phyloP scores from a whole-genome alignment of 2,113 vertebrate genomes.

The Zosterops lateralis region DNA sequence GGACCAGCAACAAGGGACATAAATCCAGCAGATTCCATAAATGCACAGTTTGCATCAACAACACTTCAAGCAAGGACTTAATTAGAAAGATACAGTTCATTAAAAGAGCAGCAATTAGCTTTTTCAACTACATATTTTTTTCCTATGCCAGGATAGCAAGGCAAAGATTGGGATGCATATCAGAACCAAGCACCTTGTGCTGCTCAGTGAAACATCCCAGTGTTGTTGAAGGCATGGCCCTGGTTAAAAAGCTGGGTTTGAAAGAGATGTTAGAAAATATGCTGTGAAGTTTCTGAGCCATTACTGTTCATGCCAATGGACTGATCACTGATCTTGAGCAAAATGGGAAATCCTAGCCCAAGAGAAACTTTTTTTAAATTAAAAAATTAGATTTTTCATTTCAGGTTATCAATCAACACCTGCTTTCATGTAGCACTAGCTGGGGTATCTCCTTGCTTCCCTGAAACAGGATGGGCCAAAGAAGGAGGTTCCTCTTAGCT shows the following conservation, averaged over 20 bases:
- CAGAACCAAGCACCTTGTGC: neutral
- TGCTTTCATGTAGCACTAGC: neutral
- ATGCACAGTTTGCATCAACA: neutral
- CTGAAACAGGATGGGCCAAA: neutral
- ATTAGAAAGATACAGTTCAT: constrained; percentile 46
- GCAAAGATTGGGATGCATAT: neutral
- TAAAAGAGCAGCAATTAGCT: constrained; percentile 30
- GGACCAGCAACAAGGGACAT: neutral
- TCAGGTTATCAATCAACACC: neutral
- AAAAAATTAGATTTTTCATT: neutral
- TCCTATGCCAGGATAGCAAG: neutral
- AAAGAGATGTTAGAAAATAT: neutral
- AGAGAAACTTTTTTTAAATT: neutral
- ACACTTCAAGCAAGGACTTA: neutral
- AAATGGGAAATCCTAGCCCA: neutral
- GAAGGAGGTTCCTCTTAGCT: neutral
- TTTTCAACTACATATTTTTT: neutral
- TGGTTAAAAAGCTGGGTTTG: neutral
- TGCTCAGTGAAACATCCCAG: neutral
- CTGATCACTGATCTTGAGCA: neutral
- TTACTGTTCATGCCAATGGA: neutral
- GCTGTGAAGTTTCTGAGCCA: neutral
- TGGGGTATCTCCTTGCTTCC: neutral
- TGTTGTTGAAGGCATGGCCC: neutral
- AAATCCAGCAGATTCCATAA: neutral